Conservation (phyloP, 2,888 invertebrate species). For the Abrostola triplasia region DNA sequence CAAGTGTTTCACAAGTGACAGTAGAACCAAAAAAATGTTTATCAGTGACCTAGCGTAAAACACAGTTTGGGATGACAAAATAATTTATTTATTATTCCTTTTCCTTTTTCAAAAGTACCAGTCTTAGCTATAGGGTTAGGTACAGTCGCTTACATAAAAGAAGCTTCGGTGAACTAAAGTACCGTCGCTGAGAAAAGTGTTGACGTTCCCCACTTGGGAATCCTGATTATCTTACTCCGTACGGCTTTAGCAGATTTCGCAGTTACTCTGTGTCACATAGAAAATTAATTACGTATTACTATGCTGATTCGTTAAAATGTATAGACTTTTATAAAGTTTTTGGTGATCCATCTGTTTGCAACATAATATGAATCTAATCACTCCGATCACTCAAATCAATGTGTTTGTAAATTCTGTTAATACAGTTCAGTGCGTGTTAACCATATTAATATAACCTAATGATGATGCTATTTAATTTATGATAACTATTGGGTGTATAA, state of each 20-base stretch:
- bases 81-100: background rate
- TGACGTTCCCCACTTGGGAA: slow-evolving; percentile 57
- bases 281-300: slow-evolving; percentile 32
- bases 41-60: too few species aligned
- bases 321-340: background rate
- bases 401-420: background rate
- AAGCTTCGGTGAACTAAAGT: slow-evolving; percentile 49
- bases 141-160: slow-evolving; percentile 55
- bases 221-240: slow-evolving; percentile 53
- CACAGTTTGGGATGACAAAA: background rate
- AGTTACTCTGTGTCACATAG: slow-evolving; percentile 31
- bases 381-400: too few species aligned
- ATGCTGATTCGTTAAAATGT: slow-evolving; percentile 17
- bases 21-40: too few species aligned
- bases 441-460: too few species aligned
- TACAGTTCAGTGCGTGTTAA: too few species aligned
- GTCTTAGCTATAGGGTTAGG: slow-evolving; percentile 3
- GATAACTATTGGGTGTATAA: background rate
- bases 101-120: background rate
- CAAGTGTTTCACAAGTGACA: too few species aligned
- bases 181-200: slow-evolving; percentile 54
- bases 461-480: background rate
- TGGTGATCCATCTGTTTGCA: too few species aligned
- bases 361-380: too few species aligned
- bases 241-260: slow-evolving; percentile 37